These are phyloP conservation scores for Noturus placidus DNA, from an alignment of 2,113 vertebrate genomes.

Conservation along the genomic window DNA sequence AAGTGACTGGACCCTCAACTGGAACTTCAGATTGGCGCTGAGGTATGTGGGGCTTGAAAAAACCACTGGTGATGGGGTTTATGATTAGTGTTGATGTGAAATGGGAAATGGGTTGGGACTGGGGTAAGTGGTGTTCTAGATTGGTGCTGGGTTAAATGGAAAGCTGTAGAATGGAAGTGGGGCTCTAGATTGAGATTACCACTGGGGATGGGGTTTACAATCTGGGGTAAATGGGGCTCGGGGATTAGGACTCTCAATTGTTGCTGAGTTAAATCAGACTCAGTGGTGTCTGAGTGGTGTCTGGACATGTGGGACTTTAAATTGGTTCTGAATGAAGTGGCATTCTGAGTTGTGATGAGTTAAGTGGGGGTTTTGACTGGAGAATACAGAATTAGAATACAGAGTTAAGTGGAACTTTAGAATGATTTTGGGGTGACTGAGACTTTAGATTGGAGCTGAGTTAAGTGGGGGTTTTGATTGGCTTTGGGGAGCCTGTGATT, in stretches of 20 bases:
- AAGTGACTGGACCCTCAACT: background rate
- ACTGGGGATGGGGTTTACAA: too few relatives aligned
- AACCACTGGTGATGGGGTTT: background rate
- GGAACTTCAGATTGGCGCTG: constrained; percentile 6
- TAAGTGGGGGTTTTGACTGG: background rate
- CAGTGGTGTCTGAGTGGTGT: constrained; percentile 8
- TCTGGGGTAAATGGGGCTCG: background rate
- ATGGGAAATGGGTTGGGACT: background rate
- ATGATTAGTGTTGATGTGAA: background rate
- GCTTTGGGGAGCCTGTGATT: background rate
- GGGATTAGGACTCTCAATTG: background rate
- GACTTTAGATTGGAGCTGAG: background rate
- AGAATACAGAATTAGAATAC: too few relatives aligned
- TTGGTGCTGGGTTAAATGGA: background rate
- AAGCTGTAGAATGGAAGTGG: background rate
- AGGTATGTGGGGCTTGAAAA: constrained; percentile 11
- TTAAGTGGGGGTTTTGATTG: too few relatives aligned
- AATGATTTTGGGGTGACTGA: background rate
- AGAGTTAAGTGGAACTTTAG: background rate
- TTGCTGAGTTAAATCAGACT: background rate
- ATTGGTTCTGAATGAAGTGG: constrained; percentile 63
- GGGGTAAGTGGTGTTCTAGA: background rate
- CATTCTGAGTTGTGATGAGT: background rate
- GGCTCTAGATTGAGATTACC: too few relatives aligned
- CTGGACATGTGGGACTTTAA: background rate